A percentile compares a stretch with the other conserved stretches of the same genome.
These are phyloP conservation scores for Lytechinus pictus DNA, from an alignment of 35 echinoderm and acorn worm genomes.

Conservation along the genomic window DNA sequence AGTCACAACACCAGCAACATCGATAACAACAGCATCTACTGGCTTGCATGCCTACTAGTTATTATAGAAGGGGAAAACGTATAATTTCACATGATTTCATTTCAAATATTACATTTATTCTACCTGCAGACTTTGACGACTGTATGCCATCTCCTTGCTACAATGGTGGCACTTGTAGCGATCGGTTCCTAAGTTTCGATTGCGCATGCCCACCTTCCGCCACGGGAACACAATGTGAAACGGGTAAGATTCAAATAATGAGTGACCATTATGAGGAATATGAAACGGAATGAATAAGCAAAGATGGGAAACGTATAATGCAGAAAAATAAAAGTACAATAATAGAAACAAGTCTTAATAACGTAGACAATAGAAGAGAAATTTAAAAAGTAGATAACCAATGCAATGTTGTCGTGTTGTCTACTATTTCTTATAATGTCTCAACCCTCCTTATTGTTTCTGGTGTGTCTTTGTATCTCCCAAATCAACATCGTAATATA, in stretches of 20 bases:
- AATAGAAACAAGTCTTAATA: not conserved
- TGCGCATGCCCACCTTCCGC: not conserved
- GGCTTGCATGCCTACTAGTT: too few species aligned
- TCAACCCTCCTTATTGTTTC: not conserved
- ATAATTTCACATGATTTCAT: not conserved
- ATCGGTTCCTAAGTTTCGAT: not conserved
- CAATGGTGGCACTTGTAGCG: not conserved
- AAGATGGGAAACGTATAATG: not conserved
- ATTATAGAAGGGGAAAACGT: not conserved
- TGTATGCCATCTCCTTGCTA: not conserved
- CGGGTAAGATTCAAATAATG: not conserved
- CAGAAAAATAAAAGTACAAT: not conserved
- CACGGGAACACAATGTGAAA: slow-evolving; percentile 14
- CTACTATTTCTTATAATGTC: too few species aligned
- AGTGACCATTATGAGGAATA: not conserved
- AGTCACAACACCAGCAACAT: too few species aligned
- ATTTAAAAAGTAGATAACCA: not conserved
- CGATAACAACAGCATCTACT: too few species aligned
- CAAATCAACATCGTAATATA: not conserved
- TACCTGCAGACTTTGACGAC: slow-evolving; percentile 4
- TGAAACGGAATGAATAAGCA: not conserved
- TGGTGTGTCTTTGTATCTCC: too few species aligned
- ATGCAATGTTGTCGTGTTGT: too few species aligned
- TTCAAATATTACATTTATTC: not conserved
- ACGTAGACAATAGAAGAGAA: not conserved